Percentiles rank a stretch among this genome's conserved stretches.
Evolutionary conservation across 2,113 vertebrate genomes (phyloP).

Genomic region (Callipepla squamata): DNA sequence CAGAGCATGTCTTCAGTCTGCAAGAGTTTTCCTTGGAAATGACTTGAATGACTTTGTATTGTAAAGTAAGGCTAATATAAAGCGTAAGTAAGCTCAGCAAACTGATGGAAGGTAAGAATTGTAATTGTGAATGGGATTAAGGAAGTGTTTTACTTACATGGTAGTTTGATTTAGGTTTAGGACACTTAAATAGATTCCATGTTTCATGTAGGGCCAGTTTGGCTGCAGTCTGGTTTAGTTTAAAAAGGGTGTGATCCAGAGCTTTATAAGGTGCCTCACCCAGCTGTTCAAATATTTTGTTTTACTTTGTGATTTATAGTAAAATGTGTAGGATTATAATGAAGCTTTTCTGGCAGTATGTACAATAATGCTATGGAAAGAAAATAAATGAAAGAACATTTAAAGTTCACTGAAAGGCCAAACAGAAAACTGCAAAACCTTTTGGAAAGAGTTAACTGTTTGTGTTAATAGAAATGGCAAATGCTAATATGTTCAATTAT

Average conservation of each 20-base stretch:
- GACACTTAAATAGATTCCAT: slow-evolving; percentile 47
- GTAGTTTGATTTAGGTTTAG: slow-evolving; percentile 61
- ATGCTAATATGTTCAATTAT: slow-evolving; percentile 10
- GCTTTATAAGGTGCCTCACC: slow-evolving; percentile 71
- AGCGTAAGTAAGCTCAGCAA: slow-evolving; percentile 47
- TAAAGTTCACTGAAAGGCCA: slow-evolving; percentile 73
- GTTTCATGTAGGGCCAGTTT: slow-evolving; percentile 59
- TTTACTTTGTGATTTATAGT: slow-evolving; percentile 77
- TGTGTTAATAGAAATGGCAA: slow-evolving; percentile 39
- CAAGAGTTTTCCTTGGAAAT: neutral
- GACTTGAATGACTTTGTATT: neutral
- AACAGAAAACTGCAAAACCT: slow-evolving; percentile 37
- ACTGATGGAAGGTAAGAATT: slow-evolving; percentile 57
- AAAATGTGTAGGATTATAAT: slow-evolving; percentile 76
- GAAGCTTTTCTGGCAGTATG: slow-evolving; percentile 73
- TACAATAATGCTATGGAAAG: slow-evolving; percentile 71
- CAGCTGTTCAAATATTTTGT: slow-evolving; percentile 83
- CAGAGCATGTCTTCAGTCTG: neutral
- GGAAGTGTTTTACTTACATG: slow-evolving; percentile 53
- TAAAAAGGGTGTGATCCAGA: slow-evolving; percentile 70
- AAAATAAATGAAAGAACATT: slow-evolving; percentile 71
- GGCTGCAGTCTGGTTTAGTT: slow-evolving; percentile 66
- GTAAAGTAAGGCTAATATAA: slow-evolving; percentile 13
- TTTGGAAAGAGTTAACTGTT: slow-evolving; percentile 43
- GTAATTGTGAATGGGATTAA: slow-evolving; percentile 65